Conservation (phyloP, 2,113 vertebrate genomes). For the Terrapene triunguis region DNA sequence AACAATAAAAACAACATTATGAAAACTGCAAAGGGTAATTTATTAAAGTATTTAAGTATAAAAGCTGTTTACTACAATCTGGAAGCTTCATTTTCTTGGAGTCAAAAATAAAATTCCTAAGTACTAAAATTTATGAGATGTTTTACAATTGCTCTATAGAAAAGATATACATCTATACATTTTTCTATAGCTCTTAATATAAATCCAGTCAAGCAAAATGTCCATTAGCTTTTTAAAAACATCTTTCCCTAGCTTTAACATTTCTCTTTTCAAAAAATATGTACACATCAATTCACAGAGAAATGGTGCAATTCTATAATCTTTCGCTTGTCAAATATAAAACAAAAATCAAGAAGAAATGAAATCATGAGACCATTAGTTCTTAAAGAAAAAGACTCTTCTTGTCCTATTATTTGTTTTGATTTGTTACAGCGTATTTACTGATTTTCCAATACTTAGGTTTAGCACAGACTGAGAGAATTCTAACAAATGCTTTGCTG, state of each 20-base stretch:
- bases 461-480: rapidly evolving
- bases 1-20: neutral
- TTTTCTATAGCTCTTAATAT: neutral
- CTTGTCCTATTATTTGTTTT: neutral
- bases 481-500: neutral
- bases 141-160: neutral
- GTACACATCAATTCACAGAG: slow-evolving; percentile 5
- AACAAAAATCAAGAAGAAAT: neutral
- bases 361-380: rapidly evolving
- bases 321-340: neutral
- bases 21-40: neutral
- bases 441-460: neutral
- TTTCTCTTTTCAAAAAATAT: neutral
- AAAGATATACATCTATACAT: neutral
- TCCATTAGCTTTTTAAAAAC: neutral
- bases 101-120: neutral
- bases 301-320: neutral
- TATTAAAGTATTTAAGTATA: neutral
- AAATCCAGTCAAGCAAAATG: neutral
- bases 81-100: neutral
- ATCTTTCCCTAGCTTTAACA: neutral
- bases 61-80: rapidly evolving
- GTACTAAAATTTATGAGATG: neutral
- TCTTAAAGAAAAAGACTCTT: neutral
- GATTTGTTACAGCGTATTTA: neutral